phyloP scores from a whole-genome alignment of 2,113 vertebrate genomes.

The Shinisaurus crocodilurus region DNA sequence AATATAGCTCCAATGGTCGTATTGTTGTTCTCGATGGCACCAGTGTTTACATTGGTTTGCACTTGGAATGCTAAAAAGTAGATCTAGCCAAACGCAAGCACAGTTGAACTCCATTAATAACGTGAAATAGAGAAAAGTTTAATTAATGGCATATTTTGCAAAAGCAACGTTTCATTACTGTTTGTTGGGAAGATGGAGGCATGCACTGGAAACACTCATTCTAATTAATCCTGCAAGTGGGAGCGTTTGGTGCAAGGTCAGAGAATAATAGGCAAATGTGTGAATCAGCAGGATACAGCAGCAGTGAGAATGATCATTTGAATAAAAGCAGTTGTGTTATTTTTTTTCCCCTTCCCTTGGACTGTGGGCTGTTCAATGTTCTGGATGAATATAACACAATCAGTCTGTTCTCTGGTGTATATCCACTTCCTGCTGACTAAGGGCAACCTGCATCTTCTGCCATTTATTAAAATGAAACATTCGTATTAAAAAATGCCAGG shows the following conservation, averaged over 20 bases:
- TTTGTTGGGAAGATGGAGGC: conserved; percentile 81
- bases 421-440: conserved; percentile 85
- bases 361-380: conserved; percentile 80
- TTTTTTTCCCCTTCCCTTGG: conserved; percentile 64
- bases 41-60: conserved; percentile 13
- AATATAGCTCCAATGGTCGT: background rate
- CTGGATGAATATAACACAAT: conserved; percentile 85
- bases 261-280: conserved; percentile 86
- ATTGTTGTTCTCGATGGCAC: background rate
- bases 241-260: conserved; percentile 85
- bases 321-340: conserved; percentile 80
- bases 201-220: conserved; percentile 84
- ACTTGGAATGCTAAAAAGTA: conserved; percentile 35
- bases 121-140: conserved; percentile 69
- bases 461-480: conserved; percentile 82
- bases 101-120: conserved; percentile 70
- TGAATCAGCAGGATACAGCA: conserved; percentile 79
- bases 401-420: conserved; percentile 85
- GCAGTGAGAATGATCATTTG: conserved; percentile 84
- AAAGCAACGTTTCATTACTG: conserved; percentile 73
- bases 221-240: conserved; percentile 87
- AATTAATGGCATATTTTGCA: conserved; percentile 77
- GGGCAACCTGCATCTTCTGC: conserved; percentile 82
- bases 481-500: conserved; percentile 72
- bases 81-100: conserved; percentile 28